A percentile compares a stretch with the other conserved stretches of the same genome.
Evolutionary conservation across 37 sponge, comb jelly and placozoan species (phyloP).

Genomic region (Geodia barretti): DNA sequence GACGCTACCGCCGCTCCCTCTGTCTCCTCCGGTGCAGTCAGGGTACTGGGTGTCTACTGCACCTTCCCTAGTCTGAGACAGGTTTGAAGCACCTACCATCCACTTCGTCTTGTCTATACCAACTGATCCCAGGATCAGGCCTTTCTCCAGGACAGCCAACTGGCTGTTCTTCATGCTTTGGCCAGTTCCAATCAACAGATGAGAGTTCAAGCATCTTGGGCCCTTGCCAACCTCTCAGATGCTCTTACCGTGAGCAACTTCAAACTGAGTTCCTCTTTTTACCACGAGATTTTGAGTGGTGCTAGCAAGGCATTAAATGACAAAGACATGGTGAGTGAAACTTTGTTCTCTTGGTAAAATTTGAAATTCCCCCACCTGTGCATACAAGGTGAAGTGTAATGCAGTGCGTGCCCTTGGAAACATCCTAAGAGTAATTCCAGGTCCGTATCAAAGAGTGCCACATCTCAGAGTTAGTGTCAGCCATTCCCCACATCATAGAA

Average conservation of each 20-base stretch:
- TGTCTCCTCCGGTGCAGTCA: conserved; percentile 51
- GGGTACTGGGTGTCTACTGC: conserved; percentile 51
- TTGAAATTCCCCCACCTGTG: neutral
- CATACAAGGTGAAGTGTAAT: conserved; percentile 65
- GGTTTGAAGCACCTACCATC: too few relatives aligned
- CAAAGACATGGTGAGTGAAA: conserved; percentile 35
- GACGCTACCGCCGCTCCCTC: conserved; percentile 20
- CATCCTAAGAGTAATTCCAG: conserved; percentile 27
- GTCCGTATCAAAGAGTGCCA: conserved; percentile 5
- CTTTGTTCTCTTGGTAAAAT: neutral
- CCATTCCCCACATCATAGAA: too few relatives aligned
- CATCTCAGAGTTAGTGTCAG: too few relatives aligned
- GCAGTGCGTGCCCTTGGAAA: conserved; percentile 62
- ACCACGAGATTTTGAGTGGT: conserved; percentile 16
- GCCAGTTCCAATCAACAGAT: neutral
- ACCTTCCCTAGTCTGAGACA: conserved; percentile 21
- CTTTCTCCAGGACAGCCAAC: conserved; percentile 43
- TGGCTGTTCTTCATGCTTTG: conserved; percentile 21
- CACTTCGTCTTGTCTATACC: too few relatives aligned
- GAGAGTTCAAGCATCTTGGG: conserved; percentile 62
- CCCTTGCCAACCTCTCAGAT: conserved; percentile 61
- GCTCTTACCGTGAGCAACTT: too few relatives aligned
- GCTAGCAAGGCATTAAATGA: conserved; percentile 16
- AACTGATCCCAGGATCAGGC: conserved; percentile 25
- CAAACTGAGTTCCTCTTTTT: too few relatives aligned